Evolutionary conservation across 2,113 vertebrate genomes (phyloP), one percentile per base, ranked within the genome.

Genomic region (Dipodomys stephensi): DNA sequence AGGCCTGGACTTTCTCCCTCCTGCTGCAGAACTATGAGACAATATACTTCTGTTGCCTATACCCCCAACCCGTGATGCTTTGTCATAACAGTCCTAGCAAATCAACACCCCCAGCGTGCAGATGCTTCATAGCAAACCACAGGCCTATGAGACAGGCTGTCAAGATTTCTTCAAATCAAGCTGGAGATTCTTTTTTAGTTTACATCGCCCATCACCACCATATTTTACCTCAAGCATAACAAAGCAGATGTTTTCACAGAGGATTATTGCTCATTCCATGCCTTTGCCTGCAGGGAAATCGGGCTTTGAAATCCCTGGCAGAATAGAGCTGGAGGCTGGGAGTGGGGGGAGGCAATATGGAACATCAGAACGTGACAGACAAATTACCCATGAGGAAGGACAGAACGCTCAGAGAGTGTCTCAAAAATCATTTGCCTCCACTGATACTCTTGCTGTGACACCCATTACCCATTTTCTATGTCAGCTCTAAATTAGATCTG

Each of bases 361-460:
- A 94, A 83, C 83, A 71, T 91, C 90, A 89, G 90, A 79, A 95
- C 81, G 83, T 71, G 88, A 93, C 83, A 94, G 94, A 78, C 85
- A 96, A 96, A 92, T 96, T 96, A 94, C 96, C 96, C 93, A 71
- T 0, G 82, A 95, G 94, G 92, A 95, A 95, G 90, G 69, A 53
- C 87, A 92, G 90, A 79, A 85, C 25, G 72, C 95, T 84, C 83
- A 71, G 72, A 92, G 32, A 95, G 67, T 76, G 94, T 77, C 96
- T 95, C 79, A 93, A 96, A 93, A 73, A 87, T 85, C 83, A 91
- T 80, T 90, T 88, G 65, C 85, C 71, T 95, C 68, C 83, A 72
- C 67, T 30, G 32, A 95, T 88, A 83, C 64, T 49, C 18, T 53
- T 32, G 69, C 62, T 69, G 53, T 86, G 84, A 96, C 92, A 87